phyloP scores from a whole-genome alignment of 2,888 invertebrate genomes.

The Harpalus rubripes region DNA sequence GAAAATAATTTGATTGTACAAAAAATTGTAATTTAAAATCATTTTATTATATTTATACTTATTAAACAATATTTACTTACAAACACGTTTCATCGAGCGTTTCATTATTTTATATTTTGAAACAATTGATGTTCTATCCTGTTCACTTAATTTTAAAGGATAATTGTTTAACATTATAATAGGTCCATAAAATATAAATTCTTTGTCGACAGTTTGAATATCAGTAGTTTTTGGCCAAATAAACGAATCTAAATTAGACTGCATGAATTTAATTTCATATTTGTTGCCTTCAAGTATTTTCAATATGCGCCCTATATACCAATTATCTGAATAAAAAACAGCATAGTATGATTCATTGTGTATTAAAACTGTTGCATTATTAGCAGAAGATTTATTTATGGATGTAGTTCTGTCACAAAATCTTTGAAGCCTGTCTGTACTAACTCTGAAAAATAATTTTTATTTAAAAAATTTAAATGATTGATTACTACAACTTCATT shows the following conservation, averaged over 20 bases:
- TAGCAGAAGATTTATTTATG: not conserved
- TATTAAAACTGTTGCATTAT: not conserved
- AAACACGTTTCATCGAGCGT: not conserved
- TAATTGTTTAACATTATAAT: conserved; percentile 1
- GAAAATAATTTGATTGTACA: no score
- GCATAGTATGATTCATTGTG: not conserved
- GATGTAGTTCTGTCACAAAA: not conserved
- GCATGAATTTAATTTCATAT: conserved; percentile 3
- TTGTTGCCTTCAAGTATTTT: not conserved
- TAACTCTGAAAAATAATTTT: not conserved
- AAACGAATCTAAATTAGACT: not conserved
- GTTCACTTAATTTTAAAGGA: not conserved
- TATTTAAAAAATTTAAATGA: not conserved
- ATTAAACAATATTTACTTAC: not conserved
- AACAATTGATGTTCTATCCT: conserved; percentile 8
- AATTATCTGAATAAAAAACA: not conserved
- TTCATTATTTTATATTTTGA: conserved; percentile 3
- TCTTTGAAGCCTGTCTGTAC: conserved; percentile 1
- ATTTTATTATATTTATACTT: not conserved
- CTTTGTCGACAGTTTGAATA: conserved; percentile 30
- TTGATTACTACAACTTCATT: not conserved
- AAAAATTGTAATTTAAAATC: no score
- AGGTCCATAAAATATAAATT: conserved; percentile 43
- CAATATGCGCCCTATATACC: conserved; percentile 5
- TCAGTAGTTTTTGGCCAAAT: not conserved